phyloP scores from a whole-genome alignment of 2,888 invertebrate genomes.

The Eupsilia transversa region DNA sequence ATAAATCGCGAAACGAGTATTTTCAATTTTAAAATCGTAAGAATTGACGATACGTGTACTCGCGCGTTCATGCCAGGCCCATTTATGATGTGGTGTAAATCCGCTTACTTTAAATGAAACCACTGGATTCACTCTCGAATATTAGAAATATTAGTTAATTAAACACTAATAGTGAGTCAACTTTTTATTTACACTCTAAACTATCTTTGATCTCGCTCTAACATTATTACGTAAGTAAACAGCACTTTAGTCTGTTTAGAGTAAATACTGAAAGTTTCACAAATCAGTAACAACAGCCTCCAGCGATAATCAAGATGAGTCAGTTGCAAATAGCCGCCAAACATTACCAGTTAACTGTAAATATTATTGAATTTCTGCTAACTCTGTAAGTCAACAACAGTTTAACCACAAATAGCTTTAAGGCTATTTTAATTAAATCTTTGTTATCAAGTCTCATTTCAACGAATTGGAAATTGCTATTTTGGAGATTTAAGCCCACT shows the following conservation, averaged over 20 bases:
- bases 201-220: background rate
- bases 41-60: background rate
- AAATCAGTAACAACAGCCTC: conserved; percentile 36
- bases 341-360: conserved; percentile 24
- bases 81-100: too few relatives aligned
- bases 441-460: background rate
- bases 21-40: background rate
- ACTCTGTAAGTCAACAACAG: conserved; percentile 17
- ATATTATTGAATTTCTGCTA: conserved; percentile 35
- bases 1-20: background rate
- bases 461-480: background rate
- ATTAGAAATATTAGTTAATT: background rate
- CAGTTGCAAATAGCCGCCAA: conserved; percentile 34
- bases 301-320: conserved; percentile 42
- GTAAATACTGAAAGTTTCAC: conserved; percentile 32
- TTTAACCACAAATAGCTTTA: background rate
- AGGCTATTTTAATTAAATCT: background rate
- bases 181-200: background rate
- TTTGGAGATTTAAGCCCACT: background rate
- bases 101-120: background rate
- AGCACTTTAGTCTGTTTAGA: background rate
- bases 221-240: background rate
- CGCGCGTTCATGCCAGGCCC: background rate
- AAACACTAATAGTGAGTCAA: background rate
- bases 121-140: background rate